Evolutionary conservation across 2,888 invertebrate species (phyloP).

Genomic region (Diloba caeruleocephala): DNA sequence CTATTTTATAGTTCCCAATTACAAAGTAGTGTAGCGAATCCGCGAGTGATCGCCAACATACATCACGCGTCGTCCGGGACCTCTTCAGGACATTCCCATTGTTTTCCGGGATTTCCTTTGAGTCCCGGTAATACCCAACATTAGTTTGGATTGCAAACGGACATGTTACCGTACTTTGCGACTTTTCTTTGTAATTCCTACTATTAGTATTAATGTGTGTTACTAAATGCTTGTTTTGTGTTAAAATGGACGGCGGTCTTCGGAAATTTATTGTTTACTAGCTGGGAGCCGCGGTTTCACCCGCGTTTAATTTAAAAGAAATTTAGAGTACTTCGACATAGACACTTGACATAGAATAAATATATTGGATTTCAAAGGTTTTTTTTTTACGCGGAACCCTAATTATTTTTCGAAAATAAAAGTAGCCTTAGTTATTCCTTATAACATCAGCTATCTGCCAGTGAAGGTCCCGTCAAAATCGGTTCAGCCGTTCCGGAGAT

Average conservation of each 20-base stretch:
- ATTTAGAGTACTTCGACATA: too few species aligned
- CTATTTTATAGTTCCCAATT: slow-evolving; percentile 35
- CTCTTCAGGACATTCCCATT: slow-evolving; percentile 53
- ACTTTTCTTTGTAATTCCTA: slow-evolving; percentile 58
- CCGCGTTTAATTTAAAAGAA: too few species aligned
- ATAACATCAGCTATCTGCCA: too few species aligned
- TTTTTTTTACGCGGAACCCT: too few species aligned
- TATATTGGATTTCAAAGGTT: too few species aligned
- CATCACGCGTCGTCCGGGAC: slow-evolving; percentile 51
- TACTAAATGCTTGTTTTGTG: slow-evolving; percentile 24
- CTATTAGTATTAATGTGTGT: slow-evolving; percentile 54
- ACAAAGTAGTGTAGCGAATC: slow-evolving; percentile 44
- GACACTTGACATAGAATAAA: too few species aligned
- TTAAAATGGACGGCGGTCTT: slow-evolving; percentile 20
- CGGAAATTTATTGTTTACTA: not conserved
- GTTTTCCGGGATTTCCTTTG: slow-evolving; percentile 58
- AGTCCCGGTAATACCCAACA: slow-evolving; percentile 64
- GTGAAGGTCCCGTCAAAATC: too few species aligned
- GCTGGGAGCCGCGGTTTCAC: too few species aligned
- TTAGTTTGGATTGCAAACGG: slow-evolving; percentile 69
- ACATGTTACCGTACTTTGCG: slow-evolving; percentile 56
- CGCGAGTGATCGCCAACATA: slow-evolving; percentile 44
- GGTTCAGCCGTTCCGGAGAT: too few species aligned
- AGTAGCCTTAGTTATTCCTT: too few species aligned
- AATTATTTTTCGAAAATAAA: too few species aligned